Conservation (phyloP, 2,888 invertebrate genomes). For the Rhaphigaster nebulosa region DNA sequence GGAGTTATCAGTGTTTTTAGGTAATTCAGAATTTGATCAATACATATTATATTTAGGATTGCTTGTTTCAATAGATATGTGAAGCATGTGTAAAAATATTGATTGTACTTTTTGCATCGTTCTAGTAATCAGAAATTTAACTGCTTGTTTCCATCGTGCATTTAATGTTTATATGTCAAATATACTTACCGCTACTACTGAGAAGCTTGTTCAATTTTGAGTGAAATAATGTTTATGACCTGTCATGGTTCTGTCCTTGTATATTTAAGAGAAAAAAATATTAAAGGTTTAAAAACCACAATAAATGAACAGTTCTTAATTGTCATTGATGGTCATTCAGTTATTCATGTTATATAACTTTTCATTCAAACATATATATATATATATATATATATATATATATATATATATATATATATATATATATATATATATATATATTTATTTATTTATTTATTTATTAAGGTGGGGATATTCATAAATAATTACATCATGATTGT, state of each 20-base stretch:
- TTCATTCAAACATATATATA: not conserved
- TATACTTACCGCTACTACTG: not conserved
- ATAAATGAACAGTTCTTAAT: too few species aligned
- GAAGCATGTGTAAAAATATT: not conserved
- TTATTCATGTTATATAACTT: not conserved
- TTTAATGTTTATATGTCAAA: not conserved
- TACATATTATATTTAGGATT: not conserved
- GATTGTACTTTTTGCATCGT: not conserved
- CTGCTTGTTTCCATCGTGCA: not conserved
- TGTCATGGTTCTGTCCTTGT: not conserved
- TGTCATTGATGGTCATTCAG: not conserved
- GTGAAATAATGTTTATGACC: not conserved
- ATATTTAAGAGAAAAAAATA: not conserved
- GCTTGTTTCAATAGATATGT: not conserved
- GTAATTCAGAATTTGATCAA: not conserved
- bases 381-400: too few species aligned
- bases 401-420: too few species aligned
- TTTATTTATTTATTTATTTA: too few species aligned
- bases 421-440: too few species aligned
- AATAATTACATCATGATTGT: not conserved
- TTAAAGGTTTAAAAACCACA: not conserved
- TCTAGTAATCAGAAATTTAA: not conserved
- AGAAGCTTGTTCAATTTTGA: not conserved
- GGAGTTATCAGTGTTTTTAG: not conserved
- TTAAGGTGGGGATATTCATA: not conserved